Evolutionary conservation across 1,140 invertebrate genomes (phyloP).

Genomic region (Alviniconcha marisindica): DNA sequence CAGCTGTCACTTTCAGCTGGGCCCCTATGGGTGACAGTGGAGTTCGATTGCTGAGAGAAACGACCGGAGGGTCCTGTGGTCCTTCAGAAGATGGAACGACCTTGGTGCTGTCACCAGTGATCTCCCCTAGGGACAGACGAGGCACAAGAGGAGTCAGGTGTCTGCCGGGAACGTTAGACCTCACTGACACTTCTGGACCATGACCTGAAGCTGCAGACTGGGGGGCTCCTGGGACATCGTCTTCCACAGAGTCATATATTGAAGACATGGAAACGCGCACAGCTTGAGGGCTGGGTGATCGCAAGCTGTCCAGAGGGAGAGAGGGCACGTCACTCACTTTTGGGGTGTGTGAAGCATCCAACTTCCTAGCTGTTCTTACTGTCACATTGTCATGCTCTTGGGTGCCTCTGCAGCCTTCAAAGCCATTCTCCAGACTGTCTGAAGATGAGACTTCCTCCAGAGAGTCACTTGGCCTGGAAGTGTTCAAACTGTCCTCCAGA

Average conservation of each 20-base stretch:
- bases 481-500: constrained; percentile 3
- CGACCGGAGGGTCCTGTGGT: not conserved
- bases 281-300: not conserved
- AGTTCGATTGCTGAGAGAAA: not conserved
- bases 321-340: not conserved
- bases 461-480: not conserved
- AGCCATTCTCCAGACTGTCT: not conserved
- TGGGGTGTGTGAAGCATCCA: no score
- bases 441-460: constrained; percentile 6
- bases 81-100: not conserved
- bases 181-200: not conserved
- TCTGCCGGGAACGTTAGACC: not conserved
- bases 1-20: no score
- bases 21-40: not conserved
- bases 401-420: no score
- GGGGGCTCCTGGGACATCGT: not conserved
- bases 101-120: no score
- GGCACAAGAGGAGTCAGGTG: not conserved
- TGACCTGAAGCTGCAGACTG: not conserved
- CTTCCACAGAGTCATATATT: not conserved
- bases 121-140: not conserved
- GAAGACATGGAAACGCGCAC: constrained; percentile 16
- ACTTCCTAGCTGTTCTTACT: no score
- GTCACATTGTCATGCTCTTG: no score
- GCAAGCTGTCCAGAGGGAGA: not conserved